Percentiles rank a stretch among this genome's conserved stretches.
These are phyloP conservation scores for Leucania comma DNA, from an alignment of 2,888 invertebrate species.

Conservation along the genomic window DNA sequence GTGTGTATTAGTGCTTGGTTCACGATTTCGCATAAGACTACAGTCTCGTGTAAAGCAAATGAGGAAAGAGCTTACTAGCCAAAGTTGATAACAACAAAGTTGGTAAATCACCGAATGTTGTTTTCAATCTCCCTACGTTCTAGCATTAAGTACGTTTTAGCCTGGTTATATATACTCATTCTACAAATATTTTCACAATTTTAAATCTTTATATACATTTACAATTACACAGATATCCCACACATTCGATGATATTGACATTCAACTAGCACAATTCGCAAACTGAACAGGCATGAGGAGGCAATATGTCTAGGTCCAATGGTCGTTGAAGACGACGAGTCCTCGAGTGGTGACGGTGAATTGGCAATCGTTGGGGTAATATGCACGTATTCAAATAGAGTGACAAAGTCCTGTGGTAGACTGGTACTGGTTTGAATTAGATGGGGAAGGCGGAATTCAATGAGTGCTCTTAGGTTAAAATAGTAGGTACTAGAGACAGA, in stretches of 20 bases:
- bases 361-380: conserved; percentile 41
- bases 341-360: conserved; percentile 34
- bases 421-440: background rate
- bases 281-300: conserved; percentile 29
- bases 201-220: background rate
- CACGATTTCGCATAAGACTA: too few species aligned
- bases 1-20: too few species aligned
- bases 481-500: background rate
- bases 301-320: conserved; percentile 38
- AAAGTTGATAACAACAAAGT: too few species aligned
- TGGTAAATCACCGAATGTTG: too few species aligned
- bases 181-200: too few species aligned
- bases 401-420: background rate
- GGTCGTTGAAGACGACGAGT: conserved; percentile 25
- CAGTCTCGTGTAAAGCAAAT: too few species aligned
- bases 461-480: background rate
- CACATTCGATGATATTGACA: conserved; percentile 5
- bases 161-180: too few species aligned
- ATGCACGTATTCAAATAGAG: conserved; percentile 48
- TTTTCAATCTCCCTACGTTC: too few species aligned
- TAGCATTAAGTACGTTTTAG: too few species aligned
- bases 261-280: conserved; percentile 8
- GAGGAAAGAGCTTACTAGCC: too few species aligned
- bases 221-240: background rate
- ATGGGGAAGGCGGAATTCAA: conserved; percentile 2